Conservation (phyloP, 2,797 vertebrate species). For the Leuciscus waleckii region DNA sequence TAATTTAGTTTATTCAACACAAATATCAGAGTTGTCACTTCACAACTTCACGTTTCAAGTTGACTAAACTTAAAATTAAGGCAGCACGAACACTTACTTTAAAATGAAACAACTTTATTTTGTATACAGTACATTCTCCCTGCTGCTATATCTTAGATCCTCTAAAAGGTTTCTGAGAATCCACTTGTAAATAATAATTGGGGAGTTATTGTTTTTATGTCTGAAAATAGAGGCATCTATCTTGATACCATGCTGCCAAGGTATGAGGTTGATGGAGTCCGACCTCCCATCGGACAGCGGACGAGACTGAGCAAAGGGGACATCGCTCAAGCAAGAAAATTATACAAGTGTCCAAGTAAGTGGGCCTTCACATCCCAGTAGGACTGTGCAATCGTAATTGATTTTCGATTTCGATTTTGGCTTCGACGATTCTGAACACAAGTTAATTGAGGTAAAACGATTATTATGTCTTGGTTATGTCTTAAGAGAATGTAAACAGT, state of each 20-base stretch:
- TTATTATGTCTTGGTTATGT: too few relatives aligned
- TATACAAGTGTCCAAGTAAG: slow-evolving; percentile 94
- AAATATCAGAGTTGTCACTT: too few relatives aligned
- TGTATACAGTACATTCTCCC: not conserved
- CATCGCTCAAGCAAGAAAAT: slow-evolving; percentile 91
- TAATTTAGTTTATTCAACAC: too few relatives aligned
- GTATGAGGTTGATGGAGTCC: slow-evolving; percentile 88
- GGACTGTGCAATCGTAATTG: too few relatives aligned
- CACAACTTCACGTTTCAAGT: too few relatives aligned
- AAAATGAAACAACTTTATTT: too few relatives aligned
- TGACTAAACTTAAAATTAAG: too few relatives aligned
- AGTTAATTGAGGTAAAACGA: too few relatives aligned
- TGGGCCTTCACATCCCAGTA: not conserved
- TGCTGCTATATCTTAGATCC: not conserved
- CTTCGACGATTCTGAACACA: too few relatives aligned
- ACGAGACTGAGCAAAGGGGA: slow-evolving; percentile 92
- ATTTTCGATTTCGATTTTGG: too few relatives aligned
- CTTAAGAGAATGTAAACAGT: too few relatives aligned
- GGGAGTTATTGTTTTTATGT: not conserved
- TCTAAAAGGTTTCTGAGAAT: not conserved
- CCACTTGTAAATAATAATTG: not conserved
- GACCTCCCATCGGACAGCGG: slow-evolving; percentile 92
- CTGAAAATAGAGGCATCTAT: slow-evolving; percentile 85
- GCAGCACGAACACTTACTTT: not conserved
- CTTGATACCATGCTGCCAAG: slow-evolving; percentile 94